Evolutionary conservation across 2,888 invertebrate species (phyloP).

Genomic region (Cerastoderma edule): DNA sequence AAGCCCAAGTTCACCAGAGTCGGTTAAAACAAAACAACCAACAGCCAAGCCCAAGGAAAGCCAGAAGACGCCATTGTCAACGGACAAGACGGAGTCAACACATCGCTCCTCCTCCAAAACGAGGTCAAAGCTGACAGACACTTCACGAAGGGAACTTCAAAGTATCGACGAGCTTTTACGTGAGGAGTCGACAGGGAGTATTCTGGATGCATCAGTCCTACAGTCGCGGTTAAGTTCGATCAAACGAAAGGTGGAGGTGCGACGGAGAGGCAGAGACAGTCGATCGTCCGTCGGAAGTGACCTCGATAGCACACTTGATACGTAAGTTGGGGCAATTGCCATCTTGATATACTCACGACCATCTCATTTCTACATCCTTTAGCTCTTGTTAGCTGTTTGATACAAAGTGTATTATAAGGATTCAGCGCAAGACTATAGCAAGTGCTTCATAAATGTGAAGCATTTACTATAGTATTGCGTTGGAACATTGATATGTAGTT

Average conservation of each 20-base stretch:
- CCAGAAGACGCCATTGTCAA: no score
- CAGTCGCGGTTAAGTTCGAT: slow-evolving; percentile 54
- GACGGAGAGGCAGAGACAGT: slow-evolving; percentile 51
- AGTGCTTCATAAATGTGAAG: no score
- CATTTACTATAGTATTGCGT: no score
- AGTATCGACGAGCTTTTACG: slow-evolving; percentile 51
- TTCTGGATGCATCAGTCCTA: slow-evolving; percentile 41
- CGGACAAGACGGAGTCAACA: no score
- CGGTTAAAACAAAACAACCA: not conserved
- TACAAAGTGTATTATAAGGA: no score
- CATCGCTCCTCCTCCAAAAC: not conserved
- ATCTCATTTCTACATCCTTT: no score
- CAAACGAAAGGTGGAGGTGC: slow-evolving; percentile 55
- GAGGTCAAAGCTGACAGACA: not conserved
- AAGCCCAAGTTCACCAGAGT: not conserved
- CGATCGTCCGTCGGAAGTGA: slow-evolving; percentile 56
- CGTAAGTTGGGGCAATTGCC: no score
- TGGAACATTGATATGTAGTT: no score
- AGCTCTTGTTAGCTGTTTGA: no score
- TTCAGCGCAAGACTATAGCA: no score
- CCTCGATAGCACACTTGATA: slow-evolving; percentile 29
- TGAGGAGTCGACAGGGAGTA: slow-evolving; percentile 54
- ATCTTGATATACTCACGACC: no score
- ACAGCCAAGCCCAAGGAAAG: slow-evolving; percentile 21
- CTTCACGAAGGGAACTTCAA: slow-evolving; percentile 14